Evolutionary conservation across 2,888 invertebrate species (phyloP).

Genomic region (Cataglyphis albicans): DNA sequence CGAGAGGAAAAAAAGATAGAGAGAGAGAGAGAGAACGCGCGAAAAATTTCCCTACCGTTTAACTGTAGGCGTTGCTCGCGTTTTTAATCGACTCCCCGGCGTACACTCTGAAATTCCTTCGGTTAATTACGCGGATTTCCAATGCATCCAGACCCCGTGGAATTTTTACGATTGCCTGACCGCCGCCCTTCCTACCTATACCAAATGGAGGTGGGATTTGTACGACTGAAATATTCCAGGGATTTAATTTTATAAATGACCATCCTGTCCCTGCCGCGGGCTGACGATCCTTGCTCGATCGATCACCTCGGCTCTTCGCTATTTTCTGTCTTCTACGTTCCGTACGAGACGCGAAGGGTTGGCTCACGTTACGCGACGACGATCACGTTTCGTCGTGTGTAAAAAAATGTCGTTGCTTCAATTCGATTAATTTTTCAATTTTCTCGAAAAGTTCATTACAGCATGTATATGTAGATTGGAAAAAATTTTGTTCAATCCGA

Average conservation of each 20-base stretch:
- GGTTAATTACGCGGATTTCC: conserved; percentile 85
- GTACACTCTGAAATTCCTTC: conserved; percentile 81
- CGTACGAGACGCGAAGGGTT: conserved; percentile 30
- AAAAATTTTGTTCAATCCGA: background rate
- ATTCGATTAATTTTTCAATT: background rate
- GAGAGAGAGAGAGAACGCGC: conserved; percentile 33
- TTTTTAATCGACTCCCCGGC: conserved; percentile 80
- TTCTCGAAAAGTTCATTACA: conserved; percentile 4
- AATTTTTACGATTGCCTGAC: conserved; percentile 83
- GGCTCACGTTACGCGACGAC: background rate
- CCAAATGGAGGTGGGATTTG: conserved; percentile 65
- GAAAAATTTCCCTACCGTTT: conserved; percentile 62
- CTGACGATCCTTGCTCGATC: conserved; percentile 62
- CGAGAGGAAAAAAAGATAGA: conserved; percentile 24
- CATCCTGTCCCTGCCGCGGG: conserved; percentile 75
- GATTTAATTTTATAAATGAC: conserved; percentile 79
- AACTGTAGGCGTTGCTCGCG: conserved; percentile 75
- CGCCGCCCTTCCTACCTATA: conserved; percentile 57
- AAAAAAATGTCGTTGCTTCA: background rate
- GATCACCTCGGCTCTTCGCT: conserved; percentile 55
- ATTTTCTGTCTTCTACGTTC: conserved; percentile 29
- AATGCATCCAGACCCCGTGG: conserved; percentile 81
- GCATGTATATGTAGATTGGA: background rate
- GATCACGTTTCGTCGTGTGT: background rate
- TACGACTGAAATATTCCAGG: conserved; percentile 79